Conservation (phyloP, 2,113 vertebrate genomes). For the Mellivora capensis region DNA sequence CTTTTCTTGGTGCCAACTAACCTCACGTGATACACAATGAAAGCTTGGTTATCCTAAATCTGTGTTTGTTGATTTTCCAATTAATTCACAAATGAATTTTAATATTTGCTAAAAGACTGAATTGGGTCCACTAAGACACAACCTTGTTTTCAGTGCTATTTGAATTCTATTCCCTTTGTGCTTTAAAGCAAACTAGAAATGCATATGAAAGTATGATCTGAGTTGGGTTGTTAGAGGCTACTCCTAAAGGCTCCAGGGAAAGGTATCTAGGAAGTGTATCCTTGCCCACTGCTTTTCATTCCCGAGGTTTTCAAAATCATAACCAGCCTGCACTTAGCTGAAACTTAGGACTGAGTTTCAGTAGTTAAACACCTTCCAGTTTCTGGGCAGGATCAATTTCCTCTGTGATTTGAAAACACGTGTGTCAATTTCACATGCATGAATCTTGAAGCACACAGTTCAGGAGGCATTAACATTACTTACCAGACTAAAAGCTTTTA, state of each 20-base stretch:
- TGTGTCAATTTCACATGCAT: not conserved
- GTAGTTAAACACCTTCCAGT: not conserved
- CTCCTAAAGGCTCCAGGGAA: not conserved
- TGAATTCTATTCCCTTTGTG: not conserved
- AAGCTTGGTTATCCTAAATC: not conserved
- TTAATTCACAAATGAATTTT: not conserved
- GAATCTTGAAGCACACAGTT: not conserved
- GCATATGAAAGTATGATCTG: not conserved
- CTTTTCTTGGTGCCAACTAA: not conserved
- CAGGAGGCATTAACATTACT: conserved; percentile 8
- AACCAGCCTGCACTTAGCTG: not conserved
- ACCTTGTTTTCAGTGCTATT: not conserved
- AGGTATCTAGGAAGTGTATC: not conserved
- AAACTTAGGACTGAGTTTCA: not conserved
- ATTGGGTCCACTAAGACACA: not conserved
- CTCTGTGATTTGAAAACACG: not conserved
- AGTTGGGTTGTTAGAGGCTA: not conserved
- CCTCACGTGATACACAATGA: not conserved
- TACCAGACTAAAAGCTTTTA: conserved; percentile 1
- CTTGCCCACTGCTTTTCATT: not conserved
- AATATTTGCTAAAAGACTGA: not conserved
- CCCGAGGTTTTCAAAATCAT: not conserved
- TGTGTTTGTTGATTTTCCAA: not conserved
- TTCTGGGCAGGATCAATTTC: conserved; percentile 18
- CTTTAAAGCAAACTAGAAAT: not conserved